Conservation (phyloP, 2,888 invertebrate species). For the Meiosimyza platycephala region DNA sequence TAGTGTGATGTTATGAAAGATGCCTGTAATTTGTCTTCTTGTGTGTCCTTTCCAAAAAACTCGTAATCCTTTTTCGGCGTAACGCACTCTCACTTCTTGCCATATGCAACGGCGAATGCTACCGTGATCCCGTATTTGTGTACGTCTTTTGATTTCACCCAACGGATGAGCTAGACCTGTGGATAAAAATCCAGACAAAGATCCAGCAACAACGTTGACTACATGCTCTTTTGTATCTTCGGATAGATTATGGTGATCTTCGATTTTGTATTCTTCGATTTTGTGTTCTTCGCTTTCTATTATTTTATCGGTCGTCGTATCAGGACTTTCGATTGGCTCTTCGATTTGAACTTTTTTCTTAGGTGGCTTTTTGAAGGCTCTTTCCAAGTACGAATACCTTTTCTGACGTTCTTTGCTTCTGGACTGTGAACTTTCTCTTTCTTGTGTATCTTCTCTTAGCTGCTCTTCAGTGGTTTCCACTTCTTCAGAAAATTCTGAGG, state of each 20-base stretch:
- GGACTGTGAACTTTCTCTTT: not conserved
- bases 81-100: slow-evolving; percentile 11
- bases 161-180: slow-evolving; percentile 27
- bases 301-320: not conserved
- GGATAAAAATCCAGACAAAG: slow-evolving; percentile 2
- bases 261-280: not conserved
- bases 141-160: slow-evolving; percentile 18
- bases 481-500: not conserved
- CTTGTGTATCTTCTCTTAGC: not conserved
- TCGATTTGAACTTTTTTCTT: not conserved
- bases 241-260: not conserved
- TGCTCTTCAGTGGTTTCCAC: not conserved
- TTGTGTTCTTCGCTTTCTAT: not conserved
- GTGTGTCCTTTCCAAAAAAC: slow-evolving; percentile 12
- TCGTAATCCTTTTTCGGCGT: slow-evolving; percentile 6
- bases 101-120: slow-evolving; percentile 3
- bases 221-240: not conserved
- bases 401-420: not conserved
- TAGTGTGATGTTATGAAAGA: slow-evolving; percentile 1
- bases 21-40: not conserved
- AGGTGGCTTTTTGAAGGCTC: not conserved
- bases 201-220: slow-evolving; percentile 26
- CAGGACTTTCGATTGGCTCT: not conserved
- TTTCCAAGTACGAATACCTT: no score
- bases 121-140: not conserved